A percentile compares a stretch with the other conserved stretches of the same genome.
These are phyloP conservation scores for Leptarthrus brevirostris DNA, from an alignment of 2,888 invertebrate genomes.

Conservation along the genomic window DNA sequence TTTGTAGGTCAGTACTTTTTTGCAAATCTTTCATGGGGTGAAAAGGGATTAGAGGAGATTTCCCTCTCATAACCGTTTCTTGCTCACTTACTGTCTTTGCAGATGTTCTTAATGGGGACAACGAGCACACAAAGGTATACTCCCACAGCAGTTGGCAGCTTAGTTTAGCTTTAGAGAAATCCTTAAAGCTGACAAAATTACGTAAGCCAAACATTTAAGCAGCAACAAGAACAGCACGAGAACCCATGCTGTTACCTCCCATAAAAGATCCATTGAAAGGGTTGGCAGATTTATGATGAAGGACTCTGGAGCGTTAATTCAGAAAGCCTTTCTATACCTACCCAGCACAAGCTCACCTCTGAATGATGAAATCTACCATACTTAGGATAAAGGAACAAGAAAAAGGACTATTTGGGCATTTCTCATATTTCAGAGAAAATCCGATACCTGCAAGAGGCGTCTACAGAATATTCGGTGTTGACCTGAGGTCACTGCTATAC, in stretches of 20 bases:
- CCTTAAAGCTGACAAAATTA: conserved; percentile 3
- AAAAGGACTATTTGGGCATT: conserved; percentile 13
- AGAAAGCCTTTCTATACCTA: not conserved
- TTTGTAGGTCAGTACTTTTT: conserved; percentile 1
- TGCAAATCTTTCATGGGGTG: not conserved
- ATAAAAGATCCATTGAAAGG: conserved; percentile 28
- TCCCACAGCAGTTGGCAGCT: not conserved
- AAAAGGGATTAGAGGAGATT: not conserved
- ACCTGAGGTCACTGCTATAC: not conserved
- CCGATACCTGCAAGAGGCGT: not conserved
- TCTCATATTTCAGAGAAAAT: conserved; percentile 26
- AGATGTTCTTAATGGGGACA: conserved; percentile 28
- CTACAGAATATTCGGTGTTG: not conserved
- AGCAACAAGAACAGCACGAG: not conserved
- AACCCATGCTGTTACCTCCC: not conserved
- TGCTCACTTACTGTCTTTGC: conserved; percentile 28
- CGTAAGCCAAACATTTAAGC: conserved; percentile 3
- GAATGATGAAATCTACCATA: conserved; percentile 6
- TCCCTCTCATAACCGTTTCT: not conserved
- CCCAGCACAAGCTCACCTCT: not conserved
- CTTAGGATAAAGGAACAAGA: conserved; percentile 1
- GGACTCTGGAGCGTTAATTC: conserved; percentile 28
- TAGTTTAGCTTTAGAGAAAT: not conserved
- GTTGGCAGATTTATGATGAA: conserved; percentile 42
- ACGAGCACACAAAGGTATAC: conserved; percentile 8